Evolutionary conservation across 2,797 vertebrate species (phyloP), one percentile per base, ranked within the genome.

Genomic region (Lacerta agilis): DNA sequence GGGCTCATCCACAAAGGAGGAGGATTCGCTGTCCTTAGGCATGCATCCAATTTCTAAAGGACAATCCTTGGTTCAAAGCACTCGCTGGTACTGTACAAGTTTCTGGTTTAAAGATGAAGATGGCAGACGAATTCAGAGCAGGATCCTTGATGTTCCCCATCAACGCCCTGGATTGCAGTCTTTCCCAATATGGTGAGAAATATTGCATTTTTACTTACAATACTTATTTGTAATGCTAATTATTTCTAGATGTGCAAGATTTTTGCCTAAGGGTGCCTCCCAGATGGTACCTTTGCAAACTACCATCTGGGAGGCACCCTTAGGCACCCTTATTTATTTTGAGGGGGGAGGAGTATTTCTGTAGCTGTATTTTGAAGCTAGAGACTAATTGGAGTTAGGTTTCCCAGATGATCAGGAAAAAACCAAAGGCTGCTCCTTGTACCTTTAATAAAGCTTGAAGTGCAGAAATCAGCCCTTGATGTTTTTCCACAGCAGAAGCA

Each of bases 271-370:
- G 18, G 58, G 7, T 18, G 58, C 58, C 18, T 17, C 17, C n/a
- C 20, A 13, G 43, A 18, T 25, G 43, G 41, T 45, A 55, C n/a
- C 7, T 33, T 33, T n/a, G n/a, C n/a, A n/a, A n/a, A n/a, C n/a
- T n/a, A n/a, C n/a, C n/a, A n/a, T n/a, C n/a, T n/a, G n/a, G n/a
- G n/a, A 33, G 33, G 33, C 33, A 33, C 33, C 33, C 33, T n/a
- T n/a, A n/a, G n/a, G n/a, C n/a, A n/a, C n/a, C n/a, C n/a, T 29
- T 13, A 2, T 61, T 61, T 61, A 1, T 20, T 61, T 61, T 20
- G 11, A 0, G 11, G 13, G 49, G 13, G 3, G 13, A 0, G 3
- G 5, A 5, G 11, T 13, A 69, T 49, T 78, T 80, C 8, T 61
- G 2, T 18, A 61, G 69, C 61, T 81, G 61, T 80, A 73, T 41